Conservation (phyloP, 2,797 vertebrate genomes). For the Echiichthys vipera region DNA sequence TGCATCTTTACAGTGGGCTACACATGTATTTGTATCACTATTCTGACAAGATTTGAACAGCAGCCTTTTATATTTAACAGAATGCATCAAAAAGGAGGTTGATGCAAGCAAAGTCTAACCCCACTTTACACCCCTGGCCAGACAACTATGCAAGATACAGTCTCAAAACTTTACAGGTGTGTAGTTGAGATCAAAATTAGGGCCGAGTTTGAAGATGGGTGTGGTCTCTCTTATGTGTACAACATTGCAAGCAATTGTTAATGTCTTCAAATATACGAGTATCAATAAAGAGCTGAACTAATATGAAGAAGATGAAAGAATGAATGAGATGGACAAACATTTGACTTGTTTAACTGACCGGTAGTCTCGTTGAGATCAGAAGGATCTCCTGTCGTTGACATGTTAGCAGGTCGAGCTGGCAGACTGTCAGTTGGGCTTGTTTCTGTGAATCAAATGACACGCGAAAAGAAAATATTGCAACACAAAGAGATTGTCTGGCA, state of each 20-base stretch:
- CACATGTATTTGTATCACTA: not conserved
- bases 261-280: too few species aligned
- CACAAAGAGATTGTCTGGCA: not conserved
- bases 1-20: not conserved
- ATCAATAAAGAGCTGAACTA: too few species aligned
- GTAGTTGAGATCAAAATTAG: too few species aligned
- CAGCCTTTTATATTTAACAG: too few species aligned
- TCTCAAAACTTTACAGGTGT: too few species aligned
- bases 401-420: not conserved
- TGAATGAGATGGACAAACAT: not conserved
- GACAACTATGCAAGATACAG: too few species aligned
- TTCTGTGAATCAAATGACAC: conserved; percentile 31
- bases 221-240: too few species aligned
- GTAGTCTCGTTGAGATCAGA: conserved; percentile 42
- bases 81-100: too few species aligned
- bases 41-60: not conserved
- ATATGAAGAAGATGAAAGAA: not conserved
- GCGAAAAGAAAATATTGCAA: not conserved
- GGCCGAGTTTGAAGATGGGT: too few species aligned
- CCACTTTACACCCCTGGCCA: too few species aligned
- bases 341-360: conserved; percentile 40
- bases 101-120: too few species aligned
- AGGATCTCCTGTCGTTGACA: conserved; percentile 49
- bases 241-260: too few species aligned
- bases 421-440: conserved; percentile 18